A percentile compares a stretch with the other conserved stretches of the same genome.
phyloP scores from a whole-genome alignment of 2,797 vertebrate species.

The Acomys russatus region DNA sequence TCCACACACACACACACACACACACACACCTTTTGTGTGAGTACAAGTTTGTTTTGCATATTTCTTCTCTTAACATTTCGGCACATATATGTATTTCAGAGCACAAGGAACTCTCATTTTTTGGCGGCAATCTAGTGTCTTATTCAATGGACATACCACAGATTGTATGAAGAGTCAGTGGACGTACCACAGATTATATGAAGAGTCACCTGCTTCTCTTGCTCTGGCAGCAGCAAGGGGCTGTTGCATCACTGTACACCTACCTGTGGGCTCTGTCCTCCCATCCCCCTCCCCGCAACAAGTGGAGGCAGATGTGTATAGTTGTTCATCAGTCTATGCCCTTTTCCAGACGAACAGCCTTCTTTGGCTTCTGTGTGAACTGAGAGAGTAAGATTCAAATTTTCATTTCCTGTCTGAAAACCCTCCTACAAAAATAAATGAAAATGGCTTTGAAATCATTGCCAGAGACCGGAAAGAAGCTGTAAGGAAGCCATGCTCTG shows the following conservation, averaged over 20 bases:
- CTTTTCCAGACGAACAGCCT: background rate
- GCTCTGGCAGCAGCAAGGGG: background rate
- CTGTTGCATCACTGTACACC: background rate
- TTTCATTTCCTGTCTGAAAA: background rate
- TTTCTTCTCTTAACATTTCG: background rate
- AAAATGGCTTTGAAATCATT: too few species aligned
- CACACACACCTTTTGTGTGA: background rate
- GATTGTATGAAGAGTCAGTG: background rate
- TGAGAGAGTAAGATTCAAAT: background rate
- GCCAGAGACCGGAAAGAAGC: background rate
- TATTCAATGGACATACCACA: fast-evolving
- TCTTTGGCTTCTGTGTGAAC: background rate
- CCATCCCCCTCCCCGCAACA: background rate
- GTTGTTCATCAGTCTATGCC: fast-evolving
- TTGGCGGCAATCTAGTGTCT: too few species aligned
- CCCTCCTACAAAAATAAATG: background rate
- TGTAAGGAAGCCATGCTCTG: too few species aligned
- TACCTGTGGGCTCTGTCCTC: background rate
- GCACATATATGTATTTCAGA: background rate
- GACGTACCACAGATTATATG: fast-evolving
- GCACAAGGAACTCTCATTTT: background rate
- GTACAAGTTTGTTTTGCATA: background rate
- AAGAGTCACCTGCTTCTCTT: background rate
- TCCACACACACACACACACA: background rate
- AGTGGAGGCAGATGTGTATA: background rate